Base-by-base conservation (phyloP, 2,888 invertebrate species). In the Steinernema hermaphroditum region DNA sequence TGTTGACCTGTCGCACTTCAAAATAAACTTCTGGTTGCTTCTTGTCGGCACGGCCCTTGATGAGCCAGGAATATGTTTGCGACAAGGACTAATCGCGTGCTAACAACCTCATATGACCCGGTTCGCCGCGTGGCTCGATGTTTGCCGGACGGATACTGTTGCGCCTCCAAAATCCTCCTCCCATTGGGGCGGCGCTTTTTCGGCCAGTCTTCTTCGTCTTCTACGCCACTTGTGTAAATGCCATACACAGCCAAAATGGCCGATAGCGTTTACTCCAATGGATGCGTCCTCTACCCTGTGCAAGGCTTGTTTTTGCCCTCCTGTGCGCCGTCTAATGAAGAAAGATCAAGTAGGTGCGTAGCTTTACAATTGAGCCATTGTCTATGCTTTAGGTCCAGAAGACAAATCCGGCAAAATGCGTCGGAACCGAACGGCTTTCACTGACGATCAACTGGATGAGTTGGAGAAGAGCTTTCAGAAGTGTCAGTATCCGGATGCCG, bases 351-450 rank as follows among this genome's bases (percentile, higher is more conserved):
- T 54, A 24, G 4, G 54, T 27, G 24, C 22, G 54, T 54, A 24
- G 27, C 6, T 16, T 54, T 54, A 24, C 37, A 12, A 37, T 4
- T 37, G 37, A n/a, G n/a, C n/a, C n/a, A n/a, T 37, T 37, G 12
- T 12, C 6, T 8, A 4, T 46, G n/a, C 19, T 6, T 6, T 27
- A 54, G 54, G 54, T 54, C 2, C 54, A 4, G 54, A 54, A 12
- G 27, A 27, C 2, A 54, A 54, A 16, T 22, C 24, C 4, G 37
- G 71, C n/a, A 79, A 79, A 37, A 70, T 70, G 0, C 71, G 77
- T 9, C 69, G 77, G 41, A 77, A 77, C 49, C 71, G 77, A 16
- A 77, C 77, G 27, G 77, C 77, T 16, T 77, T 77, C 50, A 77
- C 49, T 24, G 77, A 77, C 27, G 29, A 41, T 19, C 77, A 77